A percentile compares a stretch with the other conserved stretches of the same genome.
These are phyloP conservation scores for Holothuria glaberrima DNA, from an alignment of 35 echinoderm and acorn worm species.

Conservation along the genomic window DNA sequence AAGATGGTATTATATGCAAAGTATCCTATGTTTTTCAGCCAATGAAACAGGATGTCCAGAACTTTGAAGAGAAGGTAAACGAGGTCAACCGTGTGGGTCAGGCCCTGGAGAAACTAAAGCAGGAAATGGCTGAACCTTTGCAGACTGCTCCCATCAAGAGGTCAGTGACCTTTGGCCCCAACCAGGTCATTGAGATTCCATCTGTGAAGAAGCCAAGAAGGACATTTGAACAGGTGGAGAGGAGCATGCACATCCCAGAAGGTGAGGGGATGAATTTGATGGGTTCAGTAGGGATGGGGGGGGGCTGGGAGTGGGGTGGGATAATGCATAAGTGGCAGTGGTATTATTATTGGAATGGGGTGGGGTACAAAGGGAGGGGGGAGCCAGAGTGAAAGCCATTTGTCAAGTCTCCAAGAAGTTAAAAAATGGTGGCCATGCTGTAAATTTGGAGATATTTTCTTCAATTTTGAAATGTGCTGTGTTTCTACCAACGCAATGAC, in stretches of 20 bases:
- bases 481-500: too few relatives aligned
- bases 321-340: too few relatives aligned
- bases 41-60: conserved; percentile 69
- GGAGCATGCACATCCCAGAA: conserved; percentile 68
- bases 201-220: conserved; percentile 70
- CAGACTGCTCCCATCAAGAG: conserved; percentile 67
- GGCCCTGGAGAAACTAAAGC: conserved; percentile 69
- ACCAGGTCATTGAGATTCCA: conserved; percentile 41
- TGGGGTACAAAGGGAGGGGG: too few relatives aligned
- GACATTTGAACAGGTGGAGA: conserved; percentile 76
- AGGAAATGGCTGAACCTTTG: conserved; percentile 74
- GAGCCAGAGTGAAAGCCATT: too few relatives aligned
- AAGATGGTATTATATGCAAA: not conserved
- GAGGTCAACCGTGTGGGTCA: conserved; percentile 69
- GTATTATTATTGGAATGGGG: too few relatives aligned
- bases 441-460: too few relatives aligned
- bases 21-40: conserved; percentile 55
- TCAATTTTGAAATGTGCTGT: too few relatives aligned
- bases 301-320: too few relatives aligned
- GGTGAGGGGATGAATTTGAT: conserved; percentile 44
- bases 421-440: too few relatives aligned
- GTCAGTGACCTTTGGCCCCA: conserved; percentile 65
- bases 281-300: not conserved
- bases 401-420: too few relatives aligned
- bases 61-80: conserved; percentile 71